Conservation (phyloP, 1,140 invertebrate genomes). For the Cecropterus lyciades region DNA sequence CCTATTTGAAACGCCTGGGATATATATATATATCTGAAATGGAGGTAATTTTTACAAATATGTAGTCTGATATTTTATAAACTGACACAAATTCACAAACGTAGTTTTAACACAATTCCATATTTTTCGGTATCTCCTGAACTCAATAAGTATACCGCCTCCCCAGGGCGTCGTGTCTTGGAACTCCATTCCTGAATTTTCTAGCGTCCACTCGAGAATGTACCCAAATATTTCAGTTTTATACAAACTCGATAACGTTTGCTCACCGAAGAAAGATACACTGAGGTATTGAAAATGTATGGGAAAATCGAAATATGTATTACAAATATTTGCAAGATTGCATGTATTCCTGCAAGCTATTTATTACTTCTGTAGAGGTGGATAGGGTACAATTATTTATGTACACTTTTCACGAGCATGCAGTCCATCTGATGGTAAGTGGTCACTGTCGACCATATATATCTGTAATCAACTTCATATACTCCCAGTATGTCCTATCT, state of each 20-base stretch:
- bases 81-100: not conserved
- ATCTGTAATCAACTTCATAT: no score
- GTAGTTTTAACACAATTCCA: not conserved
- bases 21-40: no score
- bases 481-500: no score
- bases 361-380: no score
- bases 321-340: not conserved
- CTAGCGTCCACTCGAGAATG: not conserved
- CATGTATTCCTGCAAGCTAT: no score
- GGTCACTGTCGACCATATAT: no score
- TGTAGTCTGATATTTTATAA: no score
- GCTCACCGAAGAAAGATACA: not conserved
- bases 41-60: no score
- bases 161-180: not conserved
- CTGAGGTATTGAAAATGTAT: not conserved
- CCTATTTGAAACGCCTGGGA: no score
- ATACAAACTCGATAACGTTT: not conserved
- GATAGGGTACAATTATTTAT: no score
- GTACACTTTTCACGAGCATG: no score
- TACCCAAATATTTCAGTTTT: constrained; percentile 1
- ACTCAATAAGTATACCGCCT: constrained; percentile 3
- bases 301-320: not conserved
- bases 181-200: not conserved
- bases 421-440: no score
- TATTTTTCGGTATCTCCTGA: not conserved